These are phyloP conservation scores for Chaetodon trifascialis DNA, from an alignment of 2,113 vertebrate species.

Conservation along the genomic window DNA sequence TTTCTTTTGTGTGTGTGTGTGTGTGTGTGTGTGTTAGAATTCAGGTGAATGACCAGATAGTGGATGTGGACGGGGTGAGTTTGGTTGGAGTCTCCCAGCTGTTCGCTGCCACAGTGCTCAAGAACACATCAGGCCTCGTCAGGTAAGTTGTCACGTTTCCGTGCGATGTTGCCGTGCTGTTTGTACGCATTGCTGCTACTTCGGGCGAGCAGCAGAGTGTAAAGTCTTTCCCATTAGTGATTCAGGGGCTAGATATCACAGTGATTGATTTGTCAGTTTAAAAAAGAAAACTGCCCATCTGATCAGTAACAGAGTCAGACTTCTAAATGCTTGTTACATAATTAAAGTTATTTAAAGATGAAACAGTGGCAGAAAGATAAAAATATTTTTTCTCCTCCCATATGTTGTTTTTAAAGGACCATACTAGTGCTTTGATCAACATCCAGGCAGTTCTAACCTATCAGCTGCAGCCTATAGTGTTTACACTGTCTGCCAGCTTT, in stretches of 20 bases:
- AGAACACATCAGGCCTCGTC: slow-evolving; percentile 92
- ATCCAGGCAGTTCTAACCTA: not conserved
- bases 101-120: slow-evolving; percentile 92
- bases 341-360: slow-evolving; percentile 49
- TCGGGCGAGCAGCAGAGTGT: not conserved
- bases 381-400: not conserved
- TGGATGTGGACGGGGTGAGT: slow-evolving; percentile 92
- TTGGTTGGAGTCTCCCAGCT: slow-evolving; percentile 93
- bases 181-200: not conserved
- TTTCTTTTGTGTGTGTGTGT: slow-evolving; percentile 22
- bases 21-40: slow-evolving; percentile 81
- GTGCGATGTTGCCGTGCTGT: not conserved
- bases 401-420: slow-evolving; percentile 8
- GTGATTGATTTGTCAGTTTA: not conserved
- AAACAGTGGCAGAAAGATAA: not conserved
- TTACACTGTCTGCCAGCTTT: not conserved
- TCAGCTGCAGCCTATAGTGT: not conserved
- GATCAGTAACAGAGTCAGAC: not conserved
- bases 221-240: not conserved
- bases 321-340: slow-evolving; percentile 5
- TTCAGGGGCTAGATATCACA: not conserved
- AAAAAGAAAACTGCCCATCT: slow-evolving; percentile 11
- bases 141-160: slow-evolving; percentile 79
- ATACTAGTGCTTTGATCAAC: not conserved
- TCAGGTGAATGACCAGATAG: slow-evolving; percentile 93